phyloP scores from a whole-genome alignment of 2,113 vertebrate species.

The Gymnogyps californianus region DNA sequence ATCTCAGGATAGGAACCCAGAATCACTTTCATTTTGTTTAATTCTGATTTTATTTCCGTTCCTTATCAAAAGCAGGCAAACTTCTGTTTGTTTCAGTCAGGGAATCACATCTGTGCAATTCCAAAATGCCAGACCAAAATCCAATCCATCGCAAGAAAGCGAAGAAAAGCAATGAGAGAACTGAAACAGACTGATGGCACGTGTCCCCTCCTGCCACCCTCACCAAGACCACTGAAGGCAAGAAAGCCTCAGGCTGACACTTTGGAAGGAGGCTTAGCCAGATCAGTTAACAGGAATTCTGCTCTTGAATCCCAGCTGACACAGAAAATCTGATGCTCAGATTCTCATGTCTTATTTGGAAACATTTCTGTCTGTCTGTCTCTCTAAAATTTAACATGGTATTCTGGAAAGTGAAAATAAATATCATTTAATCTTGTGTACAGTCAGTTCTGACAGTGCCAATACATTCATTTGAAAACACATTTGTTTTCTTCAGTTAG shows the following conservation, averaged over 20 bases:
- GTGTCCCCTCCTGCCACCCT: neutral
- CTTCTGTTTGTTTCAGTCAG: neutral
- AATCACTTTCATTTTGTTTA: neutral
- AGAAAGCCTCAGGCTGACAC: neutral
- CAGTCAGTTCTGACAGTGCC: conserved; percentile 51
- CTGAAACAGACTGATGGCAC: neutral
- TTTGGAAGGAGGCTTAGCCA: conserved; percentile 1
- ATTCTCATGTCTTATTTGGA: conserved; percentile 32
- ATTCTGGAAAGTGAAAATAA: conserved; percentile 55
- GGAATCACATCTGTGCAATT: neutral
- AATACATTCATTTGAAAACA: conserved; percentile 54
- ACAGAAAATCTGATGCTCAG: conserved; percentile 17
- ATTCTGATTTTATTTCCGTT: neutral
- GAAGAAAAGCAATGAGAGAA: neutral
- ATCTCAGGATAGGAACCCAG: neutral
- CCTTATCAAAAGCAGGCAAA: neutral
- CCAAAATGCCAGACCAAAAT: neutral
- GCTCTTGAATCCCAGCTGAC: neutral
- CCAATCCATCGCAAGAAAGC: neutral
- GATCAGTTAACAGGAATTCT: conserved; percentile 9
- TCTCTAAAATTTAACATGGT: conserved; percentile 29
- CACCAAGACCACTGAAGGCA: neutral
- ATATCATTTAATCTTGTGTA: conserved; percentile 49
- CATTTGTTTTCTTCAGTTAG: conserved; percentile 53
- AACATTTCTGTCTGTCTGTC: neutral